Base-by-base conservation (phyloP, 2,888 invertebrate genomes). In the Diadegma fenestrale region DNA sequence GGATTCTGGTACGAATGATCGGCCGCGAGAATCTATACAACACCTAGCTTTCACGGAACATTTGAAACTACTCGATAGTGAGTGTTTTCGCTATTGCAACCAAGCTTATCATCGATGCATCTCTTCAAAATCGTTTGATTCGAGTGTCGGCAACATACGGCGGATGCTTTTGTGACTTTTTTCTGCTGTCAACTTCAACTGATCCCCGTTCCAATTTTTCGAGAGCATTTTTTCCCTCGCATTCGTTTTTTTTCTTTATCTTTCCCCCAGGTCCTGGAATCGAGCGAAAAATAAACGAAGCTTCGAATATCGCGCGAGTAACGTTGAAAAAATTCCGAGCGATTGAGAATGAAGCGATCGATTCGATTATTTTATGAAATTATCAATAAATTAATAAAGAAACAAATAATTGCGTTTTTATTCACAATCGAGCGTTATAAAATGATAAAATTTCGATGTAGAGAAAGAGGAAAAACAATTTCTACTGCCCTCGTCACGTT, bases 41-140 rank as follows among this genome's bases (percentile, higher is more conserved):
- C 48, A 75, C 76, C 82, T 78, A 48, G 81, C 85, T 86, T 86
- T 86, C 85, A 81, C 85, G 82, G 66, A 45, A 58, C 64, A 54
- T 73, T 76, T 54, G 79, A 68, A 45, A 69, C 68, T 69, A 51
- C 43, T 17, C 54, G 64, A 54, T 58, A 26, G 45, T 64, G 45
- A 41, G 33, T 61, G 58, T 22, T 26, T 61, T 68, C 22, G 43
- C 58, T 37, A 43, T 69, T 30, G 26, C 14, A 22, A 26, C 68
- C 22, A 6, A 54, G 69, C 66, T 61, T 75, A 82, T 82, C 82
- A 82, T 82, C 82, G 75, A 69, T 85, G 73, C 78, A 75, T 68
- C 79, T 79, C 30, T 73, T 78, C 61, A 51, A 22, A 69, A 83
- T 83, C 58, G 72, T 79, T 83, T 54, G 61, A 51, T n/a, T 48